Conservation (phyloP, 1,140 invertebrate genomes). For the Odontomachus brunneus region DNA sequence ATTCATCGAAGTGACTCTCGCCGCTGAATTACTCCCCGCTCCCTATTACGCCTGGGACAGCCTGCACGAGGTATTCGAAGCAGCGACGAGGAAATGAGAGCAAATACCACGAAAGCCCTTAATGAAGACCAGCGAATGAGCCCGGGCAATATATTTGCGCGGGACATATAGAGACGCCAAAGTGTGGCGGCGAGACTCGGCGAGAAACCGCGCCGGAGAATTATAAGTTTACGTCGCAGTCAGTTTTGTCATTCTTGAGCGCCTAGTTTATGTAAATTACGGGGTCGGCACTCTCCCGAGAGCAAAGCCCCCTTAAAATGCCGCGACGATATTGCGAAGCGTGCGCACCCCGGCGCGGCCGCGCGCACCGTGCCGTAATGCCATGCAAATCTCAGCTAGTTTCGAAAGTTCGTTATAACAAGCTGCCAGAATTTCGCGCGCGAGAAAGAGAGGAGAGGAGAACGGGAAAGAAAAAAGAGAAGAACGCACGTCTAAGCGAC, state of each 20-base stretch:
- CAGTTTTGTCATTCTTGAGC: conserved; percentile 71
- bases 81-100: conserved; percentile 5
- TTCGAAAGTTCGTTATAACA: conserved; percentile 77
- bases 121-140: conserved; percentile 50
- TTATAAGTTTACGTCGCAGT: conserved; percentile 73
- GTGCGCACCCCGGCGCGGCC: not conserved
- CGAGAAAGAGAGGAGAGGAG: conserved; percentile 5
- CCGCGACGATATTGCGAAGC: conserved; percentile 68
- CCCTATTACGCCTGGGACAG: not conserved
- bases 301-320: conserved; percentile 69
- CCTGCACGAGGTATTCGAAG: not conserved
- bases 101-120: conserved; percentile 38
- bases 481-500: conserved; percentile 32
- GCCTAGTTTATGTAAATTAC: conserved; percentile 76
- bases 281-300: conserved; percentile 61
- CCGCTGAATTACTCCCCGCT: not conserved
- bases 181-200: not conserved
- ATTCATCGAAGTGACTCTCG: not conserved
- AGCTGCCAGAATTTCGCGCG: conserved; percentile 62
- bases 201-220: conserved; percentile 63
- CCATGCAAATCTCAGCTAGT: conserved; percentile 78
- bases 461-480: conserved; percentile 32
- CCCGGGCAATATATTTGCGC: conserved; percentile 44
- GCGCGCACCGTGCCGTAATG: conserved; percentile 59
- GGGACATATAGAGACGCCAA: conserved; percentile 39